Evolutionary conservation across 2,113 vertebrate genomes (phyloP).

Genomic region (Nerophis ophidion): DNA sequence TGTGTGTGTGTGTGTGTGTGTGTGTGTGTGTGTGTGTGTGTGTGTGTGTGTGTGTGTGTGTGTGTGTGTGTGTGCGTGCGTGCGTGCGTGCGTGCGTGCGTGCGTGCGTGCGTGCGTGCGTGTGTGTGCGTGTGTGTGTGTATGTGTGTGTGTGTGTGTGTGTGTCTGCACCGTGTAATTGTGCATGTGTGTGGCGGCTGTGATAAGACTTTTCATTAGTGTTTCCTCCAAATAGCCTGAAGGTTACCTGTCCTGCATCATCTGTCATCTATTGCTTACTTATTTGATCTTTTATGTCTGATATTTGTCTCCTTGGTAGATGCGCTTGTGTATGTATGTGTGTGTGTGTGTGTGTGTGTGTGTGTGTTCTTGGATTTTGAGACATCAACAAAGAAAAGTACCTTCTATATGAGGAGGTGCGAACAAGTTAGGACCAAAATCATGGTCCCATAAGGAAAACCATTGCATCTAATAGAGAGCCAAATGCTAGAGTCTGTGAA

Average conservation of each 20-base stretch:
- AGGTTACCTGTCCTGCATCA: slow-evolving; percentile 44
- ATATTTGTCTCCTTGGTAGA: slow-evolving; percentile 2
- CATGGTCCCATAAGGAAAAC: no score
- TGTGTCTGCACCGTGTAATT: neutral
- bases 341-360: no score
- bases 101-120: slow-evolving; percentile 3
- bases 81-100: neutral
- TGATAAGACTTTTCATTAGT: slow-evolving; percentile 57
- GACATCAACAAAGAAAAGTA: no score
- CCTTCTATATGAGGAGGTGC: no score
- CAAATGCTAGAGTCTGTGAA: no score
- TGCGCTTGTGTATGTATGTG: slow-evolving; percentile 4
- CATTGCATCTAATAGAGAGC: no score
- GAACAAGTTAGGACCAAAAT: no score
- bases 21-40: slow-evolving; percentile 3
- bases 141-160: slow-evolving; percentile 5
- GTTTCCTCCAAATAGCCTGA: slow-evolving; percentile 45
- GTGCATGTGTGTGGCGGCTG: slow-evolving; percentile 9
- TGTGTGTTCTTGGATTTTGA: no score
- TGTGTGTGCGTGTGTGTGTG: neutral
- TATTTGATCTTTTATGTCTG: neutral
- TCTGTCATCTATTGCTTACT: slow-evolving; percentile 18
- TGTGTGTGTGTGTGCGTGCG: neutral
- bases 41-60: slow-evolving; percentile 4
- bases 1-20: slow-evolving; percentile 13